Percentiles rank a stretch among this genome's conserved stretches.
phyloP scores from a whole-genome alignment of 2,888 invertebrate species.

The Eledona agricola region DNA sequence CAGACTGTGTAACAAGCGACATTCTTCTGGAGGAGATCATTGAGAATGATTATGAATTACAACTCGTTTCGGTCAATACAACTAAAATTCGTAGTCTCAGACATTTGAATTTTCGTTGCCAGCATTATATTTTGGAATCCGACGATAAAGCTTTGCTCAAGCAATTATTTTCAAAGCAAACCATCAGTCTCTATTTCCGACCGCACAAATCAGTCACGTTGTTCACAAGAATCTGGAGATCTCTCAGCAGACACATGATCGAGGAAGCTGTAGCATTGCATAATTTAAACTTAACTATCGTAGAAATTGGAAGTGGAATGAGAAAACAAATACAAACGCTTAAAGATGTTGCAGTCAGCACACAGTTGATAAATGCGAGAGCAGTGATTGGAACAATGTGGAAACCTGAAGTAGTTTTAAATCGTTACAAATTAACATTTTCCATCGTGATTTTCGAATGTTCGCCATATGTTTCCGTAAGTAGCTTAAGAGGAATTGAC shows the following conservation, averaged over 20 bases:
- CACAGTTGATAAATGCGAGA: too few species aligned
- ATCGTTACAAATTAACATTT: constrained; percentile 3
- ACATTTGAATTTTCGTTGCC: too few species aligned
- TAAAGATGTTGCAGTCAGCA: too few species aligned
- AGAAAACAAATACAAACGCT: neutral
- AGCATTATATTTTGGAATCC: too few species aligned
- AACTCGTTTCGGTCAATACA: too few species aligned
- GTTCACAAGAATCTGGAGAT: neutral
- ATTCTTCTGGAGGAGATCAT: too few species aligned
- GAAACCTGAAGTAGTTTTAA: neutral
- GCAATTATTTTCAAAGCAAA: neutral
- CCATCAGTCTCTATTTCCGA: neutral
- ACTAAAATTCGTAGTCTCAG: too few species aligned
- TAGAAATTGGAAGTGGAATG: too few species aligned
- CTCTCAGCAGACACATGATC: neutral
- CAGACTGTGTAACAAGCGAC: too few species aligned
- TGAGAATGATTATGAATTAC: too few species aligned
- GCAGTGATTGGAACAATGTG: constrained; percentile 3
- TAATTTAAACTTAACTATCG: neutral
- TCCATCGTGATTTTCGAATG: constrained; percentile 8
- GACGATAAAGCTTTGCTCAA: too few species aligned
- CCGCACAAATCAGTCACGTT: neutral
- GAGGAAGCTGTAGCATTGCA: neutral
- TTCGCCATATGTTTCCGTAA: constrained; percentile 11
- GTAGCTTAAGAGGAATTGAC: too few species aligned